These are phyloP conservation scores for Euura saliciscinereae DNA, from an alignment of 1,140 invertebrate species.

Conservation along the genomic window DNA sequence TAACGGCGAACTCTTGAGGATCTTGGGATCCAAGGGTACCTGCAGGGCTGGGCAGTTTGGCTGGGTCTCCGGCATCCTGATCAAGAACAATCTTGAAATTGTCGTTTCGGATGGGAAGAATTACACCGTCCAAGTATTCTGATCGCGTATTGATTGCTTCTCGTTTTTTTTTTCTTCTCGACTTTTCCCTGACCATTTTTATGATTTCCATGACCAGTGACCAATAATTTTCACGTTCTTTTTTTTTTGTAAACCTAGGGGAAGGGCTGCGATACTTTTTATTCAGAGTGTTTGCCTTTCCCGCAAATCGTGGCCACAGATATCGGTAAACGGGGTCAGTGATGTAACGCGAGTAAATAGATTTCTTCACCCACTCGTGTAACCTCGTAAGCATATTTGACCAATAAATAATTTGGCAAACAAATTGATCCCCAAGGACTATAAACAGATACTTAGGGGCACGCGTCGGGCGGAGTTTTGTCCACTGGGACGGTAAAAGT, in stretches of 20 bases:
- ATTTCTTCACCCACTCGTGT: constrained; percentile 47
- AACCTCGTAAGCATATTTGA: constrained; percentile 53
- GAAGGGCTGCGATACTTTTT: too few species aligned
- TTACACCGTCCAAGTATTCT: constrained; percentile 74
- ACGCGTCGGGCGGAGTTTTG: constrained; percentile 39
- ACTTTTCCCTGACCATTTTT: too few species aligned
- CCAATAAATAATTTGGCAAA: constrained; percentile 61
- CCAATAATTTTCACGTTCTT: too few species aligned
- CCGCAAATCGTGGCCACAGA: constrained; percentile 38
- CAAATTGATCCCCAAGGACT: constrained; percentile 58
- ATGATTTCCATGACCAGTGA: too few species aligned
- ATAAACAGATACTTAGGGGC: constrained; percentile 61
- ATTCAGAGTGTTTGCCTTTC: constrained; percentile 45
- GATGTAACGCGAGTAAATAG: constrained; percentile 41
- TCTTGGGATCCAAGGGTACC: constrained; percentile 67
- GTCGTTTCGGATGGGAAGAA: constrained; percentile 75
- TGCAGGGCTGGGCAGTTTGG: constrained; percentile 70
- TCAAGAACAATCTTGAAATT: constrained; percentile 69
- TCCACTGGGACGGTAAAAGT: constrained; percentile 16
- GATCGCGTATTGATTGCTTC: constrained; percentile 26
- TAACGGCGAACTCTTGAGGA: constrained; percentile 66
- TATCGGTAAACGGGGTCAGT: constrained; percentile 20
- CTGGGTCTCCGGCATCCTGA: constrained; percentile 72
- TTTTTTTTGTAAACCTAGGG: too few species aligned
- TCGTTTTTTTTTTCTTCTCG: background rate